Base-by-base conservation (phyloP, 2,888 invertebrate species). In the Agriotes lineatus region DNA sequence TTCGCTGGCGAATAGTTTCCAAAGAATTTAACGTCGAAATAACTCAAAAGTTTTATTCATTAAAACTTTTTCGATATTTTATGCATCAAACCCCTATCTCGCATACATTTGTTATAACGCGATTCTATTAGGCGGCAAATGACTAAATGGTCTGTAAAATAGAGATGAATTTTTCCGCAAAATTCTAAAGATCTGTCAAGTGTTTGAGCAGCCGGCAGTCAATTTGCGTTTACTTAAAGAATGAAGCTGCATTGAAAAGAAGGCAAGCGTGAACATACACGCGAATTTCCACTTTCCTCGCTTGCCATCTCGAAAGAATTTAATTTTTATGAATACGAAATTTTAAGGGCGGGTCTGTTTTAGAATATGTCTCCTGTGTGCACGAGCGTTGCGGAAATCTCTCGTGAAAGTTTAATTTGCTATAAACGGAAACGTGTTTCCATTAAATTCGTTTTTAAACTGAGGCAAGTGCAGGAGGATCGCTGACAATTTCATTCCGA, bases 51-150 rank as follows among this genome's bases (percentile, higher is more conserved):
- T 59, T 65, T 65, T 65, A 67, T 59, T 54, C 54, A 59, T 59
- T 59, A 67, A 59, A 67, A 67, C 59, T 67, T 67, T 61, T 61
- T 63, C 44, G 44, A 63, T 63, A 44, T 56, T 56, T 63, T 61
- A 50, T 61, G 35, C 39, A 66, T 50, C 48, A 37, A 33, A 18
- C 33, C 20, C 10, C 30, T 22, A 33, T 37, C 35, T 19, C 18
- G 50, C 61, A n/a, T 25, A 20, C 39, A 50, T 50, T 61, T 39
- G 22, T 61, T 61, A 61, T 39, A 39, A 50, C 50, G 61, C 22
- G 50, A 50, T 61, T 50, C 33, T 45, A 50, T 61, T 50, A 61
- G 35, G 44, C 25, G 48, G 35, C 35, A 44, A 61, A 61, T 50
- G 35, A 50, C 50, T 37, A 61, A 61, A 61, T 50, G 48, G 61